phyloP scores from a whole-genome alignment of 2,113 vertebrate species.

The Talpa occidentalis region DNA sequence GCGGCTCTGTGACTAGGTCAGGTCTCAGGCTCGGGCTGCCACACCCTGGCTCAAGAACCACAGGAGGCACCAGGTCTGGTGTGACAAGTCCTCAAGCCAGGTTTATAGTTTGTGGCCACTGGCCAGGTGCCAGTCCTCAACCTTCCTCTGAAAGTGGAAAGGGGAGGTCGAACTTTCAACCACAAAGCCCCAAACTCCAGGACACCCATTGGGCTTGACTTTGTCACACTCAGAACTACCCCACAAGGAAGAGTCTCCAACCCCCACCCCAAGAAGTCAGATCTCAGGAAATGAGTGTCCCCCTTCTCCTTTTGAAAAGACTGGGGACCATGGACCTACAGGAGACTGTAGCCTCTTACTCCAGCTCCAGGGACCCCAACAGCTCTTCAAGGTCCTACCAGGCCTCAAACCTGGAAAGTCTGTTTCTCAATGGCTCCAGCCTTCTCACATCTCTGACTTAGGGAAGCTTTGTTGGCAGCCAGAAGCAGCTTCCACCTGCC shows the following conservation, averaged over 20 bases:
- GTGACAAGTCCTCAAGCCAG: constrained; percentile 48
- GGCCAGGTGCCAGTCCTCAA: not conserved
- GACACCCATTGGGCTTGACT: not conserved
- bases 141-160: not conserved
- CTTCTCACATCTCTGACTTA: not conserved
- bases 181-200: not conserved
- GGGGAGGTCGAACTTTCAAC: not conserved
- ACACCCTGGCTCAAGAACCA: not conserved
- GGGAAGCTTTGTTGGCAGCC: not conserved
- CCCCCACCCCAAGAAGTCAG: not conserved
- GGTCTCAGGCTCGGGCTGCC: not conserved
- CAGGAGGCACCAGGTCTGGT: not conserved
- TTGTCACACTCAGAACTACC: not conserved
- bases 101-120: constrained; percentile 3
- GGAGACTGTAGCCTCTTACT: not conserved
- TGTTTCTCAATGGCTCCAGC: not conserved
- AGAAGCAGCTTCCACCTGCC: not conserved
- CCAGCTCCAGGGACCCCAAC: not conserved
- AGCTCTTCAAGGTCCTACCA: not conserved
- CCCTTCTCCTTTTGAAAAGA: not conserved
- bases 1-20: not conserved
- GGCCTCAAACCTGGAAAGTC: not conserved
- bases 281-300: not conserved
- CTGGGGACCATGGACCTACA: accelerated
- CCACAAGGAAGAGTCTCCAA: not conserved